A percentile compares a stretch with the other conserved stretches of the same genome.
These are phyloP conservation scores for Misgurnus mizolepis DNA, from an alignment of 2,113 vertebrate genomes.

Conservation along the genomic window DNA sequence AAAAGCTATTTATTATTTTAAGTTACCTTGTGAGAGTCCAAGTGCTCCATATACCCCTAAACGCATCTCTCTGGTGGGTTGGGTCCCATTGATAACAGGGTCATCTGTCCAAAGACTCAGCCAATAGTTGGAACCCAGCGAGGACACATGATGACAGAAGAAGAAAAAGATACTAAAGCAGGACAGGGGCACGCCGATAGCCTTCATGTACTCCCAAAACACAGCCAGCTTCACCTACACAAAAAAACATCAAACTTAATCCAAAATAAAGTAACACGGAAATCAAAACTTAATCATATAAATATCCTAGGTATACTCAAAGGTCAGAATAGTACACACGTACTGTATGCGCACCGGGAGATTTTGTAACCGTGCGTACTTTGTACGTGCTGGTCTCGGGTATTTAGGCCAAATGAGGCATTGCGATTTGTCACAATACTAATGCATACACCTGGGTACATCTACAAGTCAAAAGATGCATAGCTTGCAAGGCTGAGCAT, in stretches of 20 bases:
- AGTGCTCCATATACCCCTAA: constrained; percentile 87
- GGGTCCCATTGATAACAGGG: constrained; percentile 87
- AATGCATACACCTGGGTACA: too few species aligned
- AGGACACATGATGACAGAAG: constrained; percentile 80
- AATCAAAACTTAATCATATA: background rate
- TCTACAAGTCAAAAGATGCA: too few species aligned
- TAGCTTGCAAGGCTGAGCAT: too few species aligned
- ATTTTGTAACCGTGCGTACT: too few species aligned
- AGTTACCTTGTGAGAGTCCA: constrained; percentile 87
- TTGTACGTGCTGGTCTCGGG: too few species aligned
- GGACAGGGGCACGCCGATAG: constrained; percentile 84
- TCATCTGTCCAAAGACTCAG: constrained; percentile 96
- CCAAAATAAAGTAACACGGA: too few species aligned
- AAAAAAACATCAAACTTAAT: background rate
- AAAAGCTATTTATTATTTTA: background rate
- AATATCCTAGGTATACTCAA: too few species aligned
- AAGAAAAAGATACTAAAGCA: constrained; percentile 86
- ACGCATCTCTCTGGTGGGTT: constrained; percentile 79
- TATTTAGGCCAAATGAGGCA: too few species aligned
- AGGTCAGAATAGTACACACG: too few species aligned
- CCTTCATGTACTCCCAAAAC: constrained; percentile 93
- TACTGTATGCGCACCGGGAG: too few species aligned
- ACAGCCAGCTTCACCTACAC: constrained; percentile 86
- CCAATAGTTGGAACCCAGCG: constrained; percentile 93
- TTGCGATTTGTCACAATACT: too few species aligned